Conservation (phyloP, 2,888 invertebrate genomes). For the Lasioglossum vierecki region DNA sequence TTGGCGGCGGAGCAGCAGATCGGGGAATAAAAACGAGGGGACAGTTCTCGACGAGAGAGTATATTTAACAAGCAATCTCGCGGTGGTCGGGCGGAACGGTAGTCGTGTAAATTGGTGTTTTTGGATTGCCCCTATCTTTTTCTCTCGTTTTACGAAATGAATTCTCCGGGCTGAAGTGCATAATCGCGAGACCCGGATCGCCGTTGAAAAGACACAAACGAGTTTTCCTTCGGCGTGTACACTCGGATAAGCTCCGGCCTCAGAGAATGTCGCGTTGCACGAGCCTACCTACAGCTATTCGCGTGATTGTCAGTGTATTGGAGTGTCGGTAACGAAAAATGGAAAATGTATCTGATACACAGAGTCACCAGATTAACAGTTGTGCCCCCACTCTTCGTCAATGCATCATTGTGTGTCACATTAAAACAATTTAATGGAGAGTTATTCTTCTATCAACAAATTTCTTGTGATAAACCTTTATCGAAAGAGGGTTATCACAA, state of each 20-base stretch:
- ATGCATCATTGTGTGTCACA: no score
- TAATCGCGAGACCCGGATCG: slow-evolving; percentile 27
- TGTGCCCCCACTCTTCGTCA: no score
- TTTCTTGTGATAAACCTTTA: no score
- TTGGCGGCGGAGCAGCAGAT: background rate
- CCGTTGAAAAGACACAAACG: slow-evolving; percentile 28
- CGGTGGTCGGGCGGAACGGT: background rate
- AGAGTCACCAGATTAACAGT: no score
- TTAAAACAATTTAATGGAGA: no score
- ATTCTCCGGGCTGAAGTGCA: slow-evolving; percentile 21
- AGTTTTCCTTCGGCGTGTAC: slow-evolving; percentile 2
- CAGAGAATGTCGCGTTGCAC: slow-evolving; percentile 13
- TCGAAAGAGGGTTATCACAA: no score
- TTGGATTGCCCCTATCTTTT: background rate
- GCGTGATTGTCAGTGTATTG: background rate
- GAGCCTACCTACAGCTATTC: background rate
- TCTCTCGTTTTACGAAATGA: slow-evolving; percentile 5
- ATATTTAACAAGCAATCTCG: slow-evolving; percentile 15
- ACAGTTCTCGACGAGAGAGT: background rate
- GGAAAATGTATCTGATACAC: background rate
- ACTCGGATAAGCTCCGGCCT: background rate
- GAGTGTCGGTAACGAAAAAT: background rate
- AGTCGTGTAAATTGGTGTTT: slow-evolving; percentile 15
- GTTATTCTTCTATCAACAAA: no score
- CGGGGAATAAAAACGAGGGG: background rate